Base-by-base conservation (phyloP, 2,113 vertebrate species). In the Callionymus lyra region DNA sequence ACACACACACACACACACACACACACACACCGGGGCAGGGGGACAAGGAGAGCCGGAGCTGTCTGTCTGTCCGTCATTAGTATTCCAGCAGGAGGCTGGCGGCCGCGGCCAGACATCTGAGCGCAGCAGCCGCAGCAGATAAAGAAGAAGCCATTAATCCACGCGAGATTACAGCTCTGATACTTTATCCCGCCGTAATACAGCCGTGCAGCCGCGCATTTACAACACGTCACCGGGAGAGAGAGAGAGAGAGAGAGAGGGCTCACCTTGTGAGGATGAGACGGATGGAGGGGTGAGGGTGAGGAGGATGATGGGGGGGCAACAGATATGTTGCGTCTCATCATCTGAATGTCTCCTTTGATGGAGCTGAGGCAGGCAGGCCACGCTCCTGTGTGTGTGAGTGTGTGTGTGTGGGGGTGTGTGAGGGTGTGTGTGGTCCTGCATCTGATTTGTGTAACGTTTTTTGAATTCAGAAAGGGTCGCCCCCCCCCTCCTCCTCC, bases 81-180 rank as follows among this genome's bases (percentile, higher is more conserved):
- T 92, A 98, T 98, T 97, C 94, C 87, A 91, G 85, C 88, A 82
- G 82, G 81, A 77, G 89, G 89, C 85, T 90, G 85, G 85, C 87
- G 88, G 85, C 84, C 85, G 85, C 89, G 81, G 32, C 89, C 87
- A 95, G 91, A 97, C 92, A 93, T 98, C 91, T 89, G 90, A 95
- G 87, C 85, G 79, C 86, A 93, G 79, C 82, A 81, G 91, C 90
- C 90, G 86, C 88, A 88, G 88, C 89, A 97, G 92, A 97, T 98
- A 93, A 96, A 97, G 92, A 90, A 92, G 92, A 91, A 97, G 91
- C 91, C 88, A 92, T 97, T 97, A 97, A 98, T 98, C 92, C 91
- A 89, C 85, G 82, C 76, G 91, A 95, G 94, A 98, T 98, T 96
- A 95, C 90, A 90, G 88, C 86, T 87, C 87, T 85, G 90, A 92